These are phyloP conservation scores for Zoanthus gigantus DNA, from an alignment of 92 coral and sea anemone genomes.

Conservation along the genomic window DNA sequence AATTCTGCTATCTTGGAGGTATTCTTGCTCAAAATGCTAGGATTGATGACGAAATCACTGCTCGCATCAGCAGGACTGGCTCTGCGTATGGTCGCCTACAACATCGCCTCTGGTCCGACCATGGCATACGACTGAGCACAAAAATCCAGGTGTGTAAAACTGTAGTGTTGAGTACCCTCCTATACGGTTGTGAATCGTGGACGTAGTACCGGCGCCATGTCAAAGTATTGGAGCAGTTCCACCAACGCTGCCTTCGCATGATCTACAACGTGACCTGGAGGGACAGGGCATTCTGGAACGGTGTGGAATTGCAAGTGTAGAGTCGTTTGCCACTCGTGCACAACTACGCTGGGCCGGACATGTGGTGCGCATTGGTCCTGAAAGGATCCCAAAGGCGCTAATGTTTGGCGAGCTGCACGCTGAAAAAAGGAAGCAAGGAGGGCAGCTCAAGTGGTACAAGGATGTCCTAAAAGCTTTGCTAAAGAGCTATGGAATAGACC, in stretches of 20 bases:
- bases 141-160: background rate
- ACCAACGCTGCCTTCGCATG: too few species aligned
- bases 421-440: background rate
- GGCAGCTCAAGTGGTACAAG: background rate
- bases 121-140: background rate
- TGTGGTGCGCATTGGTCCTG: too few species aligned
- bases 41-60: conserved; percentile 4
- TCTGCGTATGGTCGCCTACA: background rate
- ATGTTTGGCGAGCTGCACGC: too few species aligned
- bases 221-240: too few species aligned
- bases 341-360: too few species aligned
- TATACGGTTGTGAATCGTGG: background rate
- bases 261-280: too few species aligned
- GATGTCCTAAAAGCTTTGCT: background rate
- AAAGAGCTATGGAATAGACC: too few species aligned
- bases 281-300: too few species aligned
- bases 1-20: background rate
- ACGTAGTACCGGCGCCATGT: background rate
- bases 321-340: background rate
- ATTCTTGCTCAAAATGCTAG: background rate
- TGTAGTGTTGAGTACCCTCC: too few species aligned
- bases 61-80: background rate
- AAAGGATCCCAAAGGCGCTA: too few species aligned
- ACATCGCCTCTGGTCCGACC: background rate
- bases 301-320: background rate